Base-by-base conservation (phyloP, 2,888 invertebrate species). In the Acheta domesticus region DNA sequence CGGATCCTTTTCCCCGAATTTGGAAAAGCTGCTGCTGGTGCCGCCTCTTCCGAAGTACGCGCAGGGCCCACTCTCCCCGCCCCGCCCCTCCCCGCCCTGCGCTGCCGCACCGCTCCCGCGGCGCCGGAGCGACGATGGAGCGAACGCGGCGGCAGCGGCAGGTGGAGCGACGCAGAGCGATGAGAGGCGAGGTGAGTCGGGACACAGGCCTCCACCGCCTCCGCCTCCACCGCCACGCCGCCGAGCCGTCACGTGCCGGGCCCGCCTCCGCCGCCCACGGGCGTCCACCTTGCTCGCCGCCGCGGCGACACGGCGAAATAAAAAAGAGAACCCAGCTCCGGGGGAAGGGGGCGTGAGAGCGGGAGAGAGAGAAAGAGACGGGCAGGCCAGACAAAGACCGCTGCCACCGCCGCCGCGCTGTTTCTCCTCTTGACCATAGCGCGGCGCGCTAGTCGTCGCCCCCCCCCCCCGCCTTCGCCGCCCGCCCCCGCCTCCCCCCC, bases 371-470 rank as follows among this genome's bases (percentile, higher is more conserved):
- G 14, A n/a, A 62, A 62, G 62, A 62, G 62, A 14, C 16, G n/a
- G 62, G 62, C 62, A 11, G 36, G 36, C 36, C 36, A 36, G 36
- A 36, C 36, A 36, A 36, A 36, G 36, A 36, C 62, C 62, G 14
- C 62, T 62, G 16, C 62, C 62, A 62, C 62, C 16, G 12, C 62
- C 62, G n/a, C 62, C 62, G 62, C 62, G 62, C 75, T 76, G 79
- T 75, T 79, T 79, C 79, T 75, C 50, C 79, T 79, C 76, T 76
- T 79, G 79, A 79, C 79, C 79, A 79, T 49, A 76, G 76, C 76
- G 62, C 20, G 79, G 77, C 81, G 62, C 62, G 78, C 78, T 76
- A 78, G 77, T 77, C 80, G 80, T 80, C 81, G 77, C 77, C 21
- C 36, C 23, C n/a, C 81, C 75, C 77, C 21, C 36, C 36, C 36